Conservation (phyloP, 2,113 vertebrate species). For the Dermatemys mawii region DNA sequence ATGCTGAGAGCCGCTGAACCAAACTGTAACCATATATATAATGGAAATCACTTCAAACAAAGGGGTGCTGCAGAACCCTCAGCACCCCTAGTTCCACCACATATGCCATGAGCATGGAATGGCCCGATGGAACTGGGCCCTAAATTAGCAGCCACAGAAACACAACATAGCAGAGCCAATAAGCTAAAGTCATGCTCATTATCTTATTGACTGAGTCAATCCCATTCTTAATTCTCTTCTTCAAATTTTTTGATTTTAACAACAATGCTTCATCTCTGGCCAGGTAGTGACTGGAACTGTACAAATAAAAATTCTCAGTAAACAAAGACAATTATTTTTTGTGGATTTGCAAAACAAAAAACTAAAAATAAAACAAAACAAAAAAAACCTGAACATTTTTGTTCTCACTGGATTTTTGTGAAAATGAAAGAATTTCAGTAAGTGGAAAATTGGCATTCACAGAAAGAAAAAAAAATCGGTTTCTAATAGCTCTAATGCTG, state of each 20-base stretch:
- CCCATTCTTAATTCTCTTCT: background rate
- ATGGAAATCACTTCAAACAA: no score
- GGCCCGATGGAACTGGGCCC: background rate
- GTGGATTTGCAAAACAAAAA: background rate
- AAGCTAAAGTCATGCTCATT: fast-evolving
- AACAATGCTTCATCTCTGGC: fast-evolving
- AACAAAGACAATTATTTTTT: background rate
- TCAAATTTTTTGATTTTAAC: background rate
- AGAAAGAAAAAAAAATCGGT: background rate
- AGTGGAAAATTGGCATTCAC: background rate
- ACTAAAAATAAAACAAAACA: no score
- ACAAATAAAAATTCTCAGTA: fast-evolving
- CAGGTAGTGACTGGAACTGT: fast-evolving
- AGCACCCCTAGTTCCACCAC: no score
- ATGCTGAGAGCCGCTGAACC: no score
- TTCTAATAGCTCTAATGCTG: background rate
- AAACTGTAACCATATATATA: no score
- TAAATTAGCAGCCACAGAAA: background rate
- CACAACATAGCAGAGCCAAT: background rate
- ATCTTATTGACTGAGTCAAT: background rate
- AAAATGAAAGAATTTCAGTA: background rate
- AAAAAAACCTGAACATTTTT: background rate
- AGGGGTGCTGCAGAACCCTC: no score
- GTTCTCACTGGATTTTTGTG: background rate
- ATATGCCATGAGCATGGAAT: background rate